Conservation (phyloP, 2,113 vertebrate species). For the Sinocyclocheilus grahami region DNA sequence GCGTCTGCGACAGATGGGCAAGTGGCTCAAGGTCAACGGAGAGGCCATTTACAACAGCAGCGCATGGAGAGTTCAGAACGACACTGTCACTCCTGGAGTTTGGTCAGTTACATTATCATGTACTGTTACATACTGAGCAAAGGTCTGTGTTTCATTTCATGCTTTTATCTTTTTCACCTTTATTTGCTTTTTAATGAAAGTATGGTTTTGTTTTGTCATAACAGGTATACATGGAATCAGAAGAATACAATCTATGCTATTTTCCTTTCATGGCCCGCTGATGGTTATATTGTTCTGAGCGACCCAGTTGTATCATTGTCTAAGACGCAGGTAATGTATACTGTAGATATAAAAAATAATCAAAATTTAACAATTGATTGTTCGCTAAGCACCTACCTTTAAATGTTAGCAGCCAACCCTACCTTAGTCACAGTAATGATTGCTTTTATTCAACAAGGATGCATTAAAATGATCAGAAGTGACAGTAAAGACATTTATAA, state of each 20-base stretch:
- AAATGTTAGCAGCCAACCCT: background rate
- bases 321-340: slow-evolving; percentile 77
- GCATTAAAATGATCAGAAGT: too few relatives aligned
- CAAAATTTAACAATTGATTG: background rate
- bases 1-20: slow-evolving; percentile 87
- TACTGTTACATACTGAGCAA: background rate
- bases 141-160: background rate
- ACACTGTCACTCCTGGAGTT: slow-evolving; percentile 76
- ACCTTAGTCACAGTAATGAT: background rate
- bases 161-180: background rate
- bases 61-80: slow-evolving; percentile 73
- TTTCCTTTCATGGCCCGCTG: slow-evolving; percentile 84
- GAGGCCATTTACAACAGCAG: too few relatives aligned
- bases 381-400: background rate
- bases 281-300: slow-evolving; percentile 77
- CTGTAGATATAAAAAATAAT: background rate
- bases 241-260: slow-evolving; percentile 79
- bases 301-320: slow-evolving; percentile 73
- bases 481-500: too few relatives aligned
- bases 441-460: background rate
- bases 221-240: slow-evolving; percentile 87
- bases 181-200: background rate
- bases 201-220: slow-evolving; percentile 6
- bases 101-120: slow-evolving; percentile 76
- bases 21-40: slow-evolving; percentile 89